Evolutionary conservation across 2,113 vertebrate species (phyloP).

Genomic region (Nibea albiflora): DNA sequence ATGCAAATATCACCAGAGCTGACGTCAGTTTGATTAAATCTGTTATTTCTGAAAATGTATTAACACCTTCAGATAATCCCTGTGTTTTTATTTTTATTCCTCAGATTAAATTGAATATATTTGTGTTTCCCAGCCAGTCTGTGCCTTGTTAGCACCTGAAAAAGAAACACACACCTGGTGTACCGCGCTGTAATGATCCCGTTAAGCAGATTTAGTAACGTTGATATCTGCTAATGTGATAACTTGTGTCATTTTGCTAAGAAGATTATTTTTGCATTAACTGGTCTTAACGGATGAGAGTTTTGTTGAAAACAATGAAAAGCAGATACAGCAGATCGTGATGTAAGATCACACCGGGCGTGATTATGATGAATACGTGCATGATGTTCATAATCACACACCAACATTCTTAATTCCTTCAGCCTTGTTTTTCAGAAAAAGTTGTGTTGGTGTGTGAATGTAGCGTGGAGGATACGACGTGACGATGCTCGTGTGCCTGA

Average conservation of each 20-base stretch:
- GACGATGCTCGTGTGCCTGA: no score
- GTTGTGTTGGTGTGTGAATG: no score
- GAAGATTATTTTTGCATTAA: no score
- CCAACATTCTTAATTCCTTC: background rate
- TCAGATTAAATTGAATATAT: background rate
- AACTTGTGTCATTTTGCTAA: no score
- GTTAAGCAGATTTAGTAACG: no score
- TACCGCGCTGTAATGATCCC: no score
- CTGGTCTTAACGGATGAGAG: no score
- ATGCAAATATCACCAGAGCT: slow-evolving; percentile 3
- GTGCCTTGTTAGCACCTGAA: background rate
- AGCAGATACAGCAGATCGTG: background rate
- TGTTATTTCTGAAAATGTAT: background rate
- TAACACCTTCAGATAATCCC: background rate
- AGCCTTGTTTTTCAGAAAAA: no score
- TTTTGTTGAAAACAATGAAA: no score
- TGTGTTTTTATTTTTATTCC: background rate
- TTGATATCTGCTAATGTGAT: no score
- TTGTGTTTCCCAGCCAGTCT: background rate
- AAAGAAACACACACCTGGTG: no score
- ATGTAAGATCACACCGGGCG: background rate
- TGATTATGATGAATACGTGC: background rate
- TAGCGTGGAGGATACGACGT: no score
- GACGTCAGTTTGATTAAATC: background rate
- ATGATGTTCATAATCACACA: background rate